A percentile compares a stretch with the other conserved stretches of the same genome.
Evolutionary conservation across 2,888 invertebrate species (phyloP).

Genomic region (Ennomos quercinarius): DNA sequence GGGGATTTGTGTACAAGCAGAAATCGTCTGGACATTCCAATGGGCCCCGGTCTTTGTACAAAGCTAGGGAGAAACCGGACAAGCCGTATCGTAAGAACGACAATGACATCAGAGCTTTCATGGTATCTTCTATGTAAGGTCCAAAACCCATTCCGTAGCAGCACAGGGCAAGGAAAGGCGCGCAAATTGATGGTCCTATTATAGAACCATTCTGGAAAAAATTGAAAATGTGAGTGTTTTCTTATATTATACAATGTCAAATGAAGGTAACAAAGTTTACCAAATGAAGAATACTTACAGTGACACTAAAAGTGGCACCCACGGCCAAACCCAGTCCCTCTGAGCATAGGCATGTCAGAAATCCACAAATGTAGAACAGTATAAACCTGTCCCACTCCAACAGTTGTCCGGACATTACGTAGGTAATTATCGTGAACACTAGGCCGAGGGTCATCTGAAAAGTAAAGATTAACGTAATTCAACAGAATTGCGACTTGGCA

Average conservation of each 20-base stretch:
- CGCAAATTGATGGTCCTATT: conserved; percentile 83
- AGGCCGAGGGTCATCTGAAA: conserved; percentile 77
- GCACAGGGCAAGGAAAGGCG: conserved; percentile 84
- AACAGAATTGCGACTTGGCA: no score
- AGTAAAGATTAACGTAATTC: background rate
- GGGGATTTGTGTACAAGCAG: conserved; percentile 85
- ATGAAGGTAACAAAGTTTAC: no score
- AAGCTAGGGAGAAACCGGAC: conserved; percentile 85
- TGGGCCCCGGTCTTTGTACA: conserved; percentile 85
- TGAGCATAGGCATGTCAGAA: conserved; percentile 87
- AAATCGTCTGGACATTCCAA: conserved; percentile 86
- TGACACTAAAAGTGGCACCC: conserved; percentile 86
- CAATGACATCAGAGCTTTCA: conserved; percentile 83
- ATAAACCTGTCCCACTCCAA: conserved; percentile 87
- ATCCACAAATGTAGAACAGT: conserved; percentile 83
- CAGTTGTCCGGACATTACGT: conserved; percentile 88
- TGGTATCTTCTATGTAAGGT: conserved; percentile 77
- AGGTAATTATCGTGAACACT: conserved; percentile 80
- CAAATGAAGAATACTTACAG: conserved; percentile 69
- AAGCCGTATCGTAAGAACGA: conserved; percentile 89
- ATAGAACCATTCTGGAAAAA: conserved; percentile 86
- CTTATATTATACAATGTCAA: no score
- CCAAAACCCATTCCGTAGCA: conserved; percentile 88
- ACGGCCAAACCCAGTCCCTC: conserved; percentile 91
- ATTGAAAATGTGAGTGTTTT: conserved; percentile 14